phyloP scores from a whole-genome alignment of 2,113 vertebrate genomes.

The Oenanthe melanoleuca region DNA sequence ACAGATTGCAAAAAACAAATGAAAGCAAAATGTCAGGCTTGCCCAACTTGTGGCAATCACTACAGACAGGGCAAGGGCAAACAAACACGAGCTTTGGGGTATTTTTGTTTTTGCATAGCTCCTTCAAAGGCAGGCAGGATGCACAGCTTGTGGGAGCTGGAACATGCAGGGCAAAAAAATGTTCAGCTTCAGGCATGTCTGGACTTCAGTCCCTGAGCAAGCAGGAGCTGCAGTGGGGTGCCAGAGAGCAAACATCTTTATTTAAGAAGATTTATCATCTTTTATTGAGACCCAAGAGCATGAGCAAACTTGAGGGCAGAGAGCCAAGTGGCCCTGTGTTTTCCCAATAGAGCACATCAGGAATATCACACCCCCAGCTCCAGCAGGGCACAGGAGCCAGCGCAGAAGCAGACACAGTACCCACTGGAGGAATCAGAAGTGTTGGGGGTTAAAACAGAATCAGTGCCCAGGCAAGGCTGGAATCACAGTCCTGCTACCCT shows the following conservation, averaged over 20 bases:
- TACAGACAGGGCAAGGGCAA: not conserved
- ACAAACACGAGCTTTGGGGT: rapidly evolving
- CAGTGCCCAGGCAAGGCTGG: not conserved
- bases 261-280: not conserved
- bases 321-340: rapidly evolving
- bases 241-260: not conserved
- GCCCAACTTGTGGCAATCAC: not conserved
- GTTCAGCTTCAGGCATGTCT: not conserved
- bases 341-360: rapidly evolving
- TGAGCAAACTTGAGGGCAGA: not conserved
- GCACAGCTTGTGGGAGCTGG: rapidly evolving
- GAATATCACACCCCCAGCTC: not conserved
- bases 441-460: not conserved
- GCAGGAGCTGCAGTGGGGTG: not conserved
- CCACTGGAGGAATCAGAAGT: rapidly evolving
- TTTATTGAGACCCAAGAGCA: not conserved
- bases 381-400: not conserved
- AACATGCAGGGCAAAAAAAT: not conserved
- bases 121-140: not conserved
- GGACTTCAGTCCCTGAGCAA: rapidly evolving
- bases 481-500: not conserved
- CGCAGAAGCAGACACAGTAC: rapidly evolving
- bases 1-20: conserved; percentile 20
- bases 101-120: not conserved
- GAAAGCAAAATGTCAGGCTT: not conserved